Evolutionary conservation across 1,140 invertebrate genomes (phyloP).

Genomic region (Brachionus rubens): DNA sequence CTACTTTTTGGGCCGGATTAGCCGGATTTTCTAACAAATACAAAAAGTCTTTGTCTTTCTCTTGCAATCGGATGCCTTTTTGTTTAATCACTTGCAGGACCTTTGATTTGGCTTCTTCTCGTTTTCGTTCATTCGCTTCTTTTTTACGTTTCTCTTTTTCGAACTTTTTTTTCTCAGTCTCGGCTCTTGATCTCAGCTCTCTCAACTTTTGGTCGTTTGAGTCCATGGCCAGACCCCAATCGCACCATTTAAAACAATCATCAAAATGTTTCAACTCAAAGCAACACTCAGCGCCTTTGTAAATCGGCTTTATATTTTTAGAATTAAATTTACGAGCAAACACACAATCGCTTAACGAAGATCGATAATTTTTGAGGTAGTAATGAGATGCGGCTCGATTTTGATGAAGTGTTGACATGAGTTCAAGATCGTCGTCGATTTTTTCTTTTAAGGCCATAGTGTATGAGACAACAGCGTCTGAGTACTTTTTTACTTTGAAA

Average conservation of each 20-base stretch:
- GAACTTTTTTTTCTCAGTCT: slow-evolving; percentile 60
- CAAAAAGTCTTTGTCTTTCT: slow-evolving; percentile 31
- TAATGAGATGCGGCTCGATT: slow-evolving; percentile 39
- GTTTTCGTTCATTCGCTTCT: slow-evolving; percentile 16
- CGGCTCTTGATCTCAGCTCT: slow-evolving; percentile 65
- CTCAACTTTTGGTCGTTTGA: slow-evolving; percentile 65
- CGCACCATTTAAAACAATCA: slow-evolving; percentile 71
- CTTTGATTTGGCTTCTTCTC: neutral
- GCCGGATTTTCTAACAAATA: slow-evolving; percentile 17
- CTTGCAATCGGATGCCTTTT: slow-evolving; percentile 2
- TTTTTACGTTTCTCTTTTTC: slow-evolving; percentile 41
- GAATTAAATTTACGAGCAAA: slow-evolving; percentile 73
- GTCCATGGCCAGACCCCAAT: slow-evolving; percentile 60
- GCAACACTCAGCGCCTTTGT: slow-evolving; percentile 71
- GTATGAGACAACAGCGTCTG: slow-evolving; percentile 12
- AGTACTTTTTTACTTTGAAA: slow-evolving; percentile 43
- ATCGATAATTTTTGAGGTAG: slow-evolving; percentile 50
- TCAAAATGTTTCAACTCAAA: slow-evolving; percentile 69
- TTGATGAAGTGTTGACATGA: neutral
- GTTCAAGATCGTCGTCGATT: neutral
- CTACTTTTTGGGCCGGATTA: slow-evolving; percentile 6
- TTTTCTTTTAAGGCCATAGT: slow-evolving; percentile 38
- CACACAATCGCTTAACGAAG: slow-evolving; percentile 70
- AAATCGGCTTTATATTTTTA: slow-evolving; percentile 74
- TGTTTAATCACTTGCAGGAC: neutral